Evolutionary conservation across 2,113 vertebrate genomes (phyloP).

Genomic region (Carettochelys insculpta): DNA sequence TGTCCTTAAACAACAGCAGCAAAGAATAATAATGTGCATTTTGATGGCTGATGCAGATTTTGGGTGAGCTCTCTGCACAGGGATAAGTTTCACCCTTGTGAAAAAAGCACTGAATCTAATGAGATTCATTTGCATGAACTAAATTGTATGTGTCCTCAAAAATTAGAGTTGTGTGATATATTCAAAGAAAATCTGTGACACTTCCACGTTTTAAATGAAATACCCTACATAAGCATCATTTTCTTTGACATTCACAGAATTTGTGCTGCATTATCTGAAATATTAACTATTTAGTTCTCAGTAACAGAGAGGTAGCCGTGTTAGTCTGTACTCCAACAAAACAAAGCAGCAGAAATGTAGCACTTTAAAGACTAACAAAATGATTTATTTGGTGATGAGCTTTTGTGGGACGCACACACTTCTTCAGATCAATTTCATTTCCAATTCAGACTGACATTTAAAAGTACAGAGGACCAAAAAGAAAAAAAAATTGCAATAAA

Average conservation of each 20-base stretch:
- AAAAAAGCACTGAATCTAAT: accelerated
- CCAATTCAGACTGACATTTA: too few relatives aligned
- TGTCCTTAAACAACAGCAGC: neutral
- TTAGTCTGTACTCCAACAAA: too few relatives aligned
- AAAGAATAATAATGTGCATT: neutral
- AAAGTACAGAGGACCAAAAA: too few relatives aligned
- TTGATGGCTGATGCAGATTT: neutral
- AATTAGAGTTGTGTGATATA: neutral
- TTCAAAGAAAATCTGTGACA: neutral
- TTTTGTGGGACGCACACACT: too few relatives aligned
- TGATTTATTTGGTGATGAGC: too few relatives aligned
- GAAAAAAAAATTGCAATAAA: too few relatives aligned
- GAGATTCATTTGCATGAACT: neutral
- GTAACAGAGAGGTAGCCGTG: too few relatives aligned
- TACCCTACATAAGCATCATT: neutral
- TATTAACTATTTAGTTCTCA: neutral
- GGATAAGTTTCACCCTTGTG: neutral
- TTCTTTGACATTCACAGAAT: neutral
- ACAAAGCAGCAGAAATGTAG: too few relatives aligned
- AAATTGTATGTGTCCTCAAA: neutral
- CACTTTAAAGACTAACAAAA: too few relatives aligned
- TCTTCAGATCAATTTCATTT: too few relatives aligned
- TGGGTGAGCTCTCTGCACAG: neutral
- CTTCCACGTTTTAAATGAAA: neutral
- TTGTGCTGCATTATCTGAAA: neutral